phyloP scores from a whole-genome alignment of 2,888 invertebrate genomes.

The Steinernema scapterisci region DNA sequence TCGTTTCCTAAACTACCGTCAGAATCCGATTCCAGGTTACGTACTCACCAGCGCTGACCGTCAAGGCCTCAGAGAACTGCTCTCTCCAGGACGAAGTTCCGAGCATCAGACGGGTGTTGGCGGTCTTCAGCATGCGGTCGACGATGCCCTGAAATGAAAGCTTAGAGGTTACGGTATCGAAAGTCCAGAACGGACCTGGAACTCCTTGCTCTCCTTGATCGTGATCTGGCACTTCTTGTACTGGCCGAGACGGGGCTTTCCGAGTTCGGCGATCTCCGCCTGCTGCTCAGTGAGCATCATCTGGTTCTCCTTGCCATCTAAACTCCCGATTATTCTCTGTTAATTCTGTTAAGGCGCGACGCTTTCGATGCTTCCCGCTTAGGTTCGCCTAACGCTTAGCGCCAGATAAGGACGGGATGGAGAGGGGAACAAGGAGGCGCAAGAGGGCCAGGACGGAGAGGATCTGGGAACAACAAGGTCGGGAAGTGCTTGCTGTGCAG shows the following conservation, averaged over 20 bases:
- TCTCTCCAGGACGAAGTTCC: conserved; percentile 98
- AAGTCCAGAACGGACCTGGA: conserved; percentile 77
- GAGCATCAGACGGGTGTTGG: conserved; percentile 87
- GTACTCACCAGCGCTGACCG: conserved; percentile 82
- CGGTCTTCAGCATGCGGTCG: conserved; percentile 94
- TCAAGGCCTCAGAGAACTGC: conserved; percentile 94
- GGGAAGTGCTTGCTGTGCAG: conserved; percentile 19
- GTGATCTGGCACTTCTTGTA: conserved; percentile 83
- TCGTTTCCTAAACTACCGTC: conserved; percentile 45
- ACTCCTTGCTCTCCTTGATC: conserved; percentile 96
- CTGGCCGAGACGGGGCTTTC: conserved; percentile 88
- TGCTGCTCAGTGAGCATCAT: conserved; percentile 67
- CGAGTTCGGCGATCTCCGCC: conserved; percentile 74
- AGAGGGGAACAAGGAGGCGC: not conserved
- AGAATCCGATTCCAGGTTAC: not conserved
- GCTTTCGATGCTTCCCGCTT: not conserved
- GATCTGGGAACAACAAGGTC: not conserved
- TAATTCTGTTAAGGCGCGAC: not conserved
- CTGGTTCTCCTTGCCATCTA: conserved; percentile 46
- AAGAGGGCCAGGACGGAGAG: not conserved
- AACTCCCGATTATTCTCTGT: conserved; percentile 2
- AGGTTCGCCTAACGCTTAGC: not conserved
- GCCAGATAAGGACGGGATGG: not conserved
- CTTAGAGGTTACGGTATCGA: not conserved
- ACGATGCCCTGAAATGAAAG: conserved; percentile 73